Base-by-base conservation (phyloP, 2,797 vertebrate species). In the Danio kyathit region DNA sequence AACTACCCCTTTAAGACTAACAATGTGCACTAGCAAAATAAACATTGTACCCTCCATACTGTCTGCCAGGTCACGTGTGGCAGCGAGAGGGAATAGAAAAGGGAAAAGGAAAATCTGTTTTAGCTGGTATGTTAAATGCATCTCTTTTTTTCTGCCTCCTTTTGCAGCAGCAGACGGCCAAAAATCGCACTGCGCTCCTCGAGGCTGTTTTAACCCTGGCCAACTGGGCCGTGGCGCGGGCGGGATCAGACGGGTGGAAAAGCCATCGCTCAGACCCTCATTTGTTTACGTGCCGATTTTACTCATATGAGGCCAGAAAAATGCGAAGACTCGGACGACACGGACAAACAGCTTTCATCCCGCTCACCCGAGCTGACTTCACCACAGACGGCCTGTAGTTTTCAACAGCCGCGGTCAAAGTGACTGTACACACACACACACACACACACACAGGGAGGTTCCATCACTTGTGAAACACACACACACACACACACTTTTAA, bases 261-360 rank as follows among this genome's bases (percentile, higher is more conserved):
- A 82, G 82, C 67, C 46, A 65, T 84, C 65, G 56, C 74, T 82
- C 77, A 81, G 51, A 71, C 46, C 60, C 81, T 83, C 82, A 82
- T 84, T 84, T 88, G 86, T 88, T 88, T 87, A 87, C 19, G 67
- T 70, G 76, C 59, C 16, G 65, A 75, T 82, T 84, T 87, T 85
- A 83, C 80, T 82, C 80, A 83, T 74, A 73, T 21, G 78, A 74
- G 83, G 80, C 71, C 77, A 78, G 60, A 83, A 80, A 86, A 84
- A 29, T 77, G 16, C 54, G 38, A 41, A 16, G 13, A 29, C 71
- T 82, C 49, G 17, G 60, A 83, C 54, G 29, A 72, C 69, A 61
- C 40, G 52, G 83, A n/a, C 48, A 54, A 75, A 80, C 80, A 65
- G 64, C 81, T 77, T 75, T 60, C 60, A 80, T 63, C 69, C 82